Base-by-base conservation (phyloP, 1,140 invertebrate species). In the Gryllus bimaculatus region DNA sequence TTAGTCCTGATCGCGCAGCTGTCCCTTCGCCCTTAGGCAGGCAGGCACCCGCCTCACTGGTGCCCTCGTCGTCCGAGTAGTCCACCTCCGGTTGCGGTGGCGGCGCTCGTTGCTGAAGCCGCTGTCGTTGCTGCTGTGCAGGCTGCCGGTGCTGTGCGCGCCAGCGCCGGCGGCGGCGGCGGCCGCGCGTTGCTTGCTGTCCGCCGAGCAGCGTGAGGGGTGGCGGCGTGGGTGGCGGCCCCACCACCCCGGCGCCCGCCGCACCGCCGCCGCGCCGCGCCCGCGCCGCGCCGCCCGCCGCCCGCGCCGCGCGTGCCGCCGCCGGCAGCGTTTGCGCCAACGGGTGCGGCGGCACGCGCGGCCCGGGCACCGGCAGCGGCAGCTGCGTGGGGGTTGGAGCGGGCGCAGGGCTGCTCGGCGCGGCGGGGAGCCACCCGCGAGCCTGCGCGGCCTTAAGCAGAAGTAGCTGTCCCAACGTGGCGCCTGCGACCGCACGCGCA, bases 91-190 rank as follows among this genome's bases (percentile, higher is more conserved):
- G 94, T 7, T 66, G 54, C 83, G 95, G 93, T 26, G 93, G 92
- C 7, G 94, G 93, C 13, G 94, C 92, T 95, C 95, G 83, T 96
- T 96, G 83, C 94, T 95, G 84, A 96, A 96, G 39, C 94, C 95
- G 82, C 94, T 95, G 86, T 96, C 95, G 86, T 96, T 96, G 84
- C 94, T 96, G 84, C 93, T 95, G 85, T 96, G 94, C 78, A 95
- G 89, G 78, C 79, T 79, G 49, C 73, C 79, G 48, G 76, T 79
- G 47, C 78, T 74, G 8, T 75, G 21, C 2, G 48, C 78, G 18
- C 74, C 48, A 8, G 48, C 49, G 47, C 77, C 54, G 15, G 48
- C 76, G 20, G 78, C 80, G 8, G 77, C 26, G 26, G 26, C 26
- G 26, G 26, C 74, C 79, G 79, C 8, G 74, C 80, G 21, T 66